Percentiles rank a stretch among this genome's conserved stretches.
phyloP scores from a whole-genome alignment of 1,140 invertebrate species.

The Sipha flava region DNA sequence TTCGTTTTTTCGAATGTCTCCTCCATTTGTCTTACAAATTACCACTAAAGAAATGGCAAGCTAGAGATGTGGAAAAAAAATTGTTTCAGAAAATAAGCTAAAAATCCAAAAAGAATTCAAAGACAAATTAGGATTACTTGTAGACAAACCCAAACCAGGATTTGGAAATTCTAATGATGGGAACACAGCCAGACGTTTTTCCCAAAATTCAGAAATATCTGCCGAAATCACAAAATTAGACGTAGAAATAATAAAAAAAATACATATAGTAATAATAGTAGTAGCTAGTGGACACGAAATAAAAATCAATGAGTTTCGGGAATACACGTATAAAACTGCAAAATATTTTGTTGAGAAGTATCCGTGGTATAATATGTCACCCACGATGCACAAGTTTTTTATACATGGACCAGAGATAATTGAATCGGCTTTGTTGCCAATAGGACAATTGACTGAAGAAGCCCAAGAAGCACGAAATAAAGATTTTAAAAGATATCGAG shows the following conservation, averaged over 20 bases:
- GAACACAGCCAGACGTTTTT: conserved; percentile 43
- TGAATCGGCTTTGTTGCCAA: conserved; percentile 37
- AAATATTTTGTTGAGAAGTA: conserved; percentile 37
- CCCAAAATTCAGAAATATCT: conserved; percentile 38
- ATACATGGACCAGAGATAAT: conserved; percentile 41
- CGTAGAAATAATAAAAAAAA: conserved; percentile 40
- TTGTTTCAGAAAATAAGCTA: background rate
- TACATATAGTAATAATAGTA: conserved; percentile 40
- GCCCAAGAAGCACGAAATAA: conserved; percentile 42
- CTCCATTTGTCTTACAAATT: background rate
- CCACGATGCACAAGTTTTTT: conserved; percentile 40
- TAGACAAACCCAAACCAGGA: conserved; percentile 37
- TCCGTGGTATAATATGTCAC: conserved; percentile 37
- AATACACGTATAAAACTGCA: conserved; percentile 37
- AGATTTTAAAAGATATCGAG: conserved; percentile 38
- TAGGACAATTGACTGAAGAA: conserved; percentile 42
- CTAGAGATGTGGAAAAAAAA: background rate
- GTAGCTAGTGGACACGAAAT: conserved; percentile 39
- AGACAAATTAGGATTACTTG: conserved; percentile 30
- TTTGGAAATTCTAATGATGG: conserved; percentile 42
- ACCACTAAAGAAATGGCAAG: background rate
- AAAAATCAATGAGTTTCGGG: conserved; percentile 35
- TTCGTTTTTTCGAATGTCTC: background rate
- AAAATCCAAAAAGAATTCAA: background rate
- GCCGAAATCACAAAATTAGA: conserved; percentile 42